phyloP scores from a whole-genome alignment of 53 echinoderm and acorn worm species.

The Arbacia lixula region DNA sequence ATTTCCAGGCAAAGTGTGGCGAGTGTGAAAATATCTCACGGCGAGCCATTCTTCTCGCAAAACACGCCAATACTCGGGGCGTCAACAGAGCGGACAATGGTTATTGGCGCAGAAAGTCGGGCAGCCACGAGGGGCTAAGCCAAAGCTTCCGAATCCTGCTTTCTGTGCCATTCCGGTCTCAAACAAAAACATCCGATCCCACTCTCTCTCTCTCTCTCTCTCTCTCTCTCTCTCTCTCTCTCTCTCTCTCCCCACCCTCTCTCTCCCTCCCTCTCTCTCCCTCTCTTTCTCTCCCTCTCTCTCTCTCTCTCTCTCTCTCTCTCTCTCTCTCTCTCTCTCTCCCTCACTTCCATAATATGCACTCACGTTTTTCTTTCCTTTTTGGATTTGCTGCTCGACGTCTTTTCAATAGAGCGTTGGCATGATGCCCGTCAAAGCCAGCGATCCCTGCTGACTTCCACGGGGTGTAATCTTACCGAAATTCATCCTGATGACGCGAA shows the following conservation, averaged over 20 bases:
- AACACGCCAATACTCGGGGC: no score
- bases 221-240: not conserved
- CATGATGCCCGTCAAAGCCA: conserved; percentile 19
- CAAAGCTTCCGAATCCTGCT: conserved; percentile 38
- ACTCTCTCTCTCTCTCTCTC: conserved; percentile 1
- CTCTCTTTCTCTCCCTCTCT: not conserved
- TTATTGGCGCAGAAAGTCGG: conserved; percentile 7
- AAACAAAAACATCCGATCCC: conserved; percentile 46
- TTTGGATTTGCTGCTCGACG: not conserved
- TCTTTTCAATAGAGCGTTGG: conserved; percentile 7
- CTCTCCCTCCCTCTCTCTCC: not conserved
- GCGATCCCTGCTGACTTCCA: not conserved
- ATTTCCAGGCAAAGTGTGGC: no score
- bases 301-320: not conserved
- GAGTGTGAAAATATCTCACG: conserved; percentile 2
- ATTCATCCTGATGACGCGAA: not conserved
- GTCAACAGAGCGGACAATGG: no score
- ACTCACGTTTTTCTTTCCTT: not conserved
- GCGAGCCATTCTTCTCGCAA: conserved; percentile 3
- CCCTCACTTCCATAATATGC: no score
- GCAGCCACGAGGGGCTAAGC: conserved; percentile 42
- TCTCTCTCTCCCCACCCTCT: not conserved
- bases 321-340: not conserved
- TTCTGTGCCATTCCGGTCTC: conserved; percentile 27
- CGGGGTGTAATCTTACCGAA: not conserved